Evolutionary conservation across 2,113 vertebrate genomes (phyloP).

Genomic region (Brienomyrus longianalis): DNA sequence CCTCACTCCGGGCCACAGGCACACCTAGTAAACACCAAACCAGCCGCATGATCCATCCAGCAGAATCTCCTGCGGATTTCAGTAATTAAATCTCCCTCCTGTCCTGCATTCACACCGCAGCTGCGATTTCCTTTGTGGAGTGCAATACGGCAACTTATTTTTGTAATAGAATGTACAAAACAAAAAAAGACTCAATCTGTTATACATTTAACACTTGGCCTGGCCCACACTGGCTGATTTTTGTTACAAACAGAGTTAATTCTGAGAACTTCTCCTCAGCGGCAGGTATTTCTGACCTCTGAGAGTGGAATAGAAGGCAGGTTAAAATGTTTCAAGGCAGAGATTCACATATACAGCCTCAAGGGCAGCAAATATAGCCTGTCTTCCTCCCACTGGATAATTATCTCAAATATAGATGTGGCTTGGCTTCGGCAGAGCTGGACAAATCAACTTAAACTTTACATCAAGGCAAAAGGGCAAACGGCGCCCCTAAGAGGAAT

Average conservation of each 20-base stretch:
- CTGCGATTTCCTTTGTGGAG: not conserved
- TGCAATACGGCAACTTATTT: not conserved
- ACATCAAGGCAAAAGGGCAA: not conserved
- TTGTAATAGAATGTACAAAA: not conserved
- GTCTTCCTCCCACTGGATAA: constrained; percentile 7
- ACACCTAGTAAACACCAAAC: not conserved
- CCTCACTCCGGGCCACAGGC: constrained; percentile 55
- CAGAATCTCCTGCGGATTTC: not conserved
- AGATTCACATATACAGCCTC: not conserved
- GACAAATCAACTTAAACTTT: not conserved
- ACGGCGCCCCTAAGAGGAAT: not conserved
- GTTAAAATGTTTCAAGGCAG: not conserved
- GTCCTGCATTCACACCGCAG: not conserved
- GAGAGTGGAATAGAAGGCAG: not conserved
- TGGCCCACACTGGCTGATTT: constrained; percentile 5
- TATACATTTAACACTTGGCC: not conserved
- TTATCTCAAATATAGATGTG: constrained; percentile 29
- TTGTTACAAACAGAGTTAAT: constrained; percentile 12
- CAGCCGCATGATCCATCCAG: not conserved
- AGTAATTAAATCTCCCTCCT: not conserved
- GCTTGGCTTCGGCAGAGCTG: not conserved
- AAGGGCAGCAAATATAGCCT: constrained; percentile 18
- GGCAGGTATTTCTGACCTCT: not conserved
- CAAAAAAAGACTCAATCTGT: not conserved
- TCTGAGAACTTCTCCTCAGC: not conserved